Evolutionary conservation across 1,140 invertebrate species (phyloP).

Genomic region (Conopomorpha cramerella): DNA sequence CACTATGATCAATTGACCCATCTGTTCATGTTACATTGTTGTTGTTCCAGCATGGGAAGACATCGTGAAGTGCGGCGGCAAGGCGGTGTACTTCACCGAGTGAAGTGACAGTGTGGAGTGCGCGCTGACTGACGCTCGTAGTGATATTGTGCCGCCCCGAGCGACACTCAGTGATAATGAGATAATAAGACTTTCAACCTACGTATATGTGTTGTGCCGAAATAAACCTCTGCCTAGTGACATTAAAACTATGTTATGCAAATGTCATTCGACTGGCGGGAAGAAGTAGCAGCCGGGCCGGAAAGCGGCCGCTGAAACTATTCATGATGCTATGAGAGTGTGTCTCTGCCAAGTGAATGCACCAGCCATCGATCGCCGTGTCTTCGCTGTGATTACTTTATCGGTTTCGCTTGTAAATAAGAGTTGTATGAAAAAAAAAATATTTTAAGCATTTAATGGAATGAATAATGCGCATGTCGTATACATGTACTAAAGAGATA

Average conservation of each 20-base stretch:
- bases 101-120: constrained; percentile 15
- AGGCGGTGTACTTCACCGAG: constrained; percentile 54
- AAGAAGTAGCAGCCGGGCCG: not conserved
- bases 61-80: constrained; percentile 45
- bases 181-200: not conserved
- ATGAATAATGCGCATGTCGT: constrained; percentile 12
- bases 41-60: constrained; percentile 61
- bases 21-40: constrained; percentile 11
- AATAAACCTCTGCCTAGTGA: no score
- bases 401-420: constrained; percentile 12
- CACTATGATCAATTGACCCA: not conserved
- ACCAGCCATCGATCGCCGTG: no score
- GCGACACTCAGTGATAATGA: not conserved
- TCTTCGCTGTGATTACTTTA: constrained; percentile 17
- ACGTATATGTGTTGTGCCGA: no score
- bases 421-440: constrained; percentile 8
- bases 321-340: no score
- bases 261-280: not conserved
- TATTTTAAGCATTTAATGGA: constrained; percentile 20
- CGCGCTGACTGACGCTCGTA: no score
- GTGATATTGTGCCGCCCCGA: not conserved
- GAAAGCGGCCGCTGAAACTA: not conserved
- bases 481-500: not conserved
- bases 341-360: no score
- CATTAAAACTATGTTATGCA: not conserved